Conservation (phyloP, 2,797 vertebrate species). For the Semaprochilodus insignis region DNA sequence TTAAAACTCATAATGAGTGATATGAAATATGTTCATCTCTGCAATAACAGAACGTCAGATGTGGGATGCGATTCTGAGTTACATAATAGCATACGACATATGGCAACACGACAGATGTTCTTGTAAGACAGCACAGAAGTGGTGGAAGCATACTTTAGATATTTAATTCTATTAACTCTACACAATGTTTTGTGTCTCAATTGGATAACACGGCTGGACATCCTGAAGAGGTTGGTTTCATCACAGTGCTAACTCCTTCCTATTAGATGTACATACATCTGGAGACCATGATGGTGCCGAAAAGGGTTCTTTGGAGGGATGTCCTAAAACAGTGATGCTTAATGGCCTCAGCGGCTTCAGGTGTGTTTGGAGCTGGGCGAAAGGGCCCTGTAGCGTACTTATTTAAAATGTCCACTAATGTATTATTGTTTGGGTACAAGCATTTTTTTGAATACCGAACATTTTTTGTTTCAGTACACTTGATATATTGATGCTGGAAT, state of each 20-base stretch:
- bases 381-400: too few relatives aligned
- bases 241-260: not conserved
- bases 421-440: not conserved
- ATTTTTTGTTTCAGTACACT: too few relatives aligned
- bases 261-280: not conserved
- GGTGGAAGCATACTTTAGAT: not conserved
- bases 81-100: conserved; percentile 40
- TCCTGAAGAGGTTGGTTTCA: not conserved
- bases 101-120: conserved; percentile 43
- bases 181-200: not conserved
- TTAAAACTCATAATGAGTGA: conserved; percentile 25
- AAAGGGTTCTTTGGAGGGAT: not conserved
- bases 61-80: conserved; percentile 31
- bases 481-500: too few relatives aligned
- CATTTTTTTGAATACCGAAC: too few relatives aligned
- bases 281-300: not conserved
- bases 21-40: not conserved
- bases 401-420: not conserved
- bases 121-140: conserved; percentile 21
- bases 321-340: not conserved
- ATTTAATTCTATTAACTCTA: not conserved
- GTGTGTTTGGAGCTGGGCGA: too few relatives aligned
- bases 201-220: not conserved
- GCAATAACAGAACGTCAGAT: conserved; percentile 21
- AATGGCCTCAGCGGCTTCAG: not conserved